Base-by-base conservation (phyloP, 2,797 vertebrate genomes). In the Sciurus carolinensis region DNA sequence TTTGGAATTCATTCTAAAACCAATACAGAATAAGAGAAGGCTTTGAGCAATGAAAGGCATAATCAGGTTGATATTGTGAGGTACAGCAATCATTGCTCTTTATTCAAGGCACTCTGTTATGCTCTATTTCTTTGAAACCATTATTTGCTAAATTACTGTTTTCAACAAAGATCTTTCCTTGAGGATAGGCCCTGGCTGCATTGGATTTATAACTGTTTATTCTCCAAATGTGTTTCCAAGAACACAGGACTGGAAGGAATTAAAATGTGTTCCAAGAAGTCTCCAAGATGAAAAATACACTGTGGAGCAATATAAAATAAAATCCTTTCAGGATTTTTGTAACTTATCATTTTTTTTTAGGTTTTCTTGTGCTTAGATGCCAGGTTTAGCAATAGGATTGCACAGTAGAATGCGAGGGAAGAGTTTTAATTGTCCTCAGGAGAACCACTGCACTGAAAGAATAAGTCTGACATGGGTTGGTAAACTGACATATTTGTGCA, bases 181-280 rank as follows among this genome's bases (percentile, higher is more conserved):
- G 28, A 88, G 2, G n/a, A 62, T 54, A 30, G 73, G 22, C 33
- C 26, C 28, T 62, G 54, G 62, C 13, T 69, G 42, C 57, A 17
- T 5, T 87, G 59, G 36, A 84, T 75, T 67, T 94, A 22, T 71
- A 39, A 42, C 47, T 77, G 26, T 87, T 77, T 76, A 84, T 42
- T 66, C 28, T 83, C 50, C 15, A 57, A 33, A 14, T 82, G 28
- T 47, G 7, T 79, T 95, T 93, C 92, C 50, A 81, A 54, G 52
- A 89, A 87, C 10, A 36, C 30, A 33, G 2, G 9, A 54, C 44
- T 33, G 9, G 14, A 8, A 87, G 20, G 1, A 39, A 91, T 72
- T 92, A 66, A 79, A 87, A 69, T 17, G 9, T 64, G 44, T 94
- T 88, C 79, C 66, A 83, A 93, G 87, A 95, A 95, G 42, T 67